A percentile compares a stretch with the other conserved stretches of the same genome.
Conservation (phyloP, 2,113 vertebrate genomes). For the Limnothrissa miodon region DNA sequence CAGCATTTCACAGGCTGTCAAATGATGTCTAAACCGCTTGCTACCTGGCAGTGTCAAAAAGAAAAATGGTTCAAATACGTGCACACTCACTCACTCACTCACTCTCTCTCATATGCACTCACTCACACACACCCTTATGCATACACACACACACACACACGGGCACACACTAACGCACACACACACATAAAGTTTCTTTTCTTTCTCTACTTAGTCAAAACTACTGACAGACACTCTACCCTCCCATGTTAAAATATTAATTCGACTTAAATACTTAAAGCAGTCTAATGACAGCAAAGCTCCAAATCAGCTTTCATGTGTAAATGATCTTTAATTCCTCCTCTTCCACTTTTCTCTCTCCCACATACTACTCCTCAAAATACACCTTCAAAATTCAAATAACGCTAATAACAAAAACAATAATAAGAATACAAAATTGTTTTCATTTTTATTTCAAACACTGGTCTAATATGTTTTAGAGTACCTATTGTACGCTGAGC, state of each 20-base stretch:
- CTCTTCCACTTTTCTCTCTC: constrained; percentile 33
- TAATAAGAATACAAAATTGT: constrained; percentile 55
- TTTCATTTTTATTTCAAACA: constrained; percentile 31
- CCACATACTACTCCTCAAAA: constrained; percentile 56
- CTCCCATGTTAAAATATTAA: constrained; percentile 73
- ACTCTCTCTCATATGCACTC: constrained; percentile 21
- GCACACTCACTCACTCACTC: constrained; percentile 32
- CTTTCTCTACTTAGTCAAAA: constrained; percentile 60
- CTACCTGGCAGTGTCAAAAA: constrained; percentile 74
- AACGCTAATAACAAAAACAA: not conserved
- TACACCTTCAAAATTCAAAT: constrained; percentile 1
- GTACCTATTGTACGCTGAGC: constrained; percentile 10
- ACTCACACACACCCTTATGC: constrained; percentile 37
- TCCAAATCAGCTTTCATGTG: constrained; percentile 71
- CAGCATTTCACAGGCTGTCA: constrained; percentile 79
- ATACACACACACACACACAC: constrained; percentile 17
- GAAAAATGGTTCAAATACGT: constrained; percentile 62
- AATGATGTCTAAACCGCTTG: constrained; percentile 68
- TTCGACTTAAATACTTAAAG: constrained; percentile 75
- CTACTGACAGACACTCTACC: constrained; percentile 65
- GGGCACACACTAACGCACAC: constrained; percentile 37
- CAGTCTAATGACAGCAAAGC: constrained; percentile 68
- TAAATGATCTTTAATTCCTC: constrained; percentile 60
- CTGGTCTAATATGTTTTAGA: constrained; percentile 31
- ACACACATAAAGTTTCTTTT: constrained; percentile 51